Conservation (phyloP, 53 echinoderm and acorn worm genomes). For the Paracentrotus lividus region DNA sequence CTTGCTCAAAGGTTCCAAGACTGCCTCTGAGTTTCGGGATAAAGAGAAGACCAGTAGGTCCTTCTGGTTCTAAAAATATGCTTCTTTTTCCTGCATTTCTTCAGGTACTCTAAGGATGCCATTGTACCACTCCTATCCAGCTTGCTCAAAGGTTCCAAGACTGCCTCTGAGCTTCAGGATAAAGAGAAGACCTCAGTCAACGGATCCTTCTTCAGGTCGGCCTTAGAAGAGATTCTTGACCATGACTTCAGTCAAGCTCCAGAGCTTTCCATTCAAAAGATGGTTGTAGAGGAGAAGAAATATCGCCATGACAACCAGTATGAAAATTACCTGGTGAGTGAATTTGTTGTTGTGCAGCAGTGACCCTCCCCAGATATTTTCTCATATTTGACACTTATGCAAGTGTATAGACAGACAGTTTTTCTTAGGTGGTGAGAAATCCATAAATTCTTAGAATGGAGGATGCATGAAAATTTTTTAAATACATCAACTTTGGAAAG, state of each 20-base stretch:
- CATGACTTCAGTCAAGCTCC: slow-evolving; percentile 32
- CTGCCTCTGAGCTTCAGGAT: not conserved
- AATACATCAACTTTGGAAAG: no score
- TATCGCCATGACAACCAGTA: slow-evolving; percentile 83
- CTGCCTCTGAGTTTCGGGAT: not conserved
- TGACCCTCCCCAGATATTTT: no score
- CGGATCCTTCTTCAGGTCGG: slow-evolving; percentile 41
- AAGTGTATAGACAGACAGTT: no score
- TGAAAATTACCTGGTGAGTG: slow-evolving; percentile 86
- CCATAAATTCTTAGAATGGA: no score
- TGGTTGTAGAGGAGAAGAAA: slow-evolving; percentile 71
- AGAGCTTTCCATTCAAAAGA: slow-evolving; percentile 39
- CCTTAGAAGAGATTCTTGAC: slow-evolving; percentile 6
- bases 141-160: slow-evolving; percentile 17
- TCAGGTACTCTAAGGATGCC: slow-evolving; percentile 36
- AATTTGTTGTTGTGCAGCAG: no score
- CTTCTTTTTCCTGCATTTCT: not conserved
- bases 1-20: slow-evolving; percentile 17
- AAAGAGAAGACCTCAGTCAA: not conserved
- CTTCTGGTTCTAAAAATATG: no score
- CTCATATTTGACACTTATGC: no score
- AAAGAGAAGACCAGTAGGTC: not conserved
- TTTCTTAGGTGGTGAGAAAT: no score
- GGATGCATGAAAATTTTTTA: no score
- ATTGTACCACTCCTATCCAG: not conserved